These are phyloP conservation scores for Alligator sinensis DNA, from an alignment of 2,113 vertebrate genomes.

Conservation along the genomic window DNA sequence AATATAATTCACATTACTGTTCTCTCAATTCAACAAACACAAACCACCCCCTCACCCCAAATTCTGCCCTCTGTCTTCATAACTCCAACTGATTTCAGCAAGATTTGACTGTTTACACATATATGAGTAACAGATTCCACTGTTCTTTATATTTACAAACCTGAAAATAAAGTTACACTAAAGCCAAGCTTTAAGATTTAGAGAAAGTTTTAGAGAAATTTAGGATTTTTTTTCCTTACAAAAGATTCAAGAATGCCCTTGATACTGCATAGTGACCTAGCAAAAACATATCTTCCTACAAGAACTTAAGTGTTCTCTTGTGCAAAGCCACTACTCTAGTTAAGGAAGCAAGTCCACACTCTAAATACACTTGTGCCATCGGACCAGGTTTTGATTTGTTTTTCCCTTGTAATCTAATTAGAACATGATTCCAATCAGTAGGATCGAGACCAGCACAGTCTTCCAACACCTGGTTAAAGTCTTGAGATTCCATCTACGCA, in stretches of 20 bases:
- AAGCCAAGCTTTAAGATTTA: background rate
- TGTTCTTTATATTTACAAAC: accelerated
- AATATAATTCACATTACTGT: background rate
- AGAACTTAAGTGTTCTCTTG: background rate
- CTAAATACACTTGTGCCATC: background rate
- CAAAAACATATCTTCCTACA: background rate
- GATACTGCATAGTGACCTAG: accelerated
- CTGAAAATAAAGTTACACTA: background rate
- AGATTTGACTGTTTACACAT: too few relatives aligned
- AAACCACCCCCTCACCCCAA: background rate
- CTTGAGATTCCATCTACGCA: background rate
- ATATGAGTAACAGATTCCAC: background rate
- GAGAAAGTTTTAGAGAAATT: background rate
- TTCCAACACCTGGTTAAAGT: background rate
- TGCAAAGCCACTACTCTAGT: too few relatives aligned
- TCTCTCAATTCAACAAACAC: background rate
- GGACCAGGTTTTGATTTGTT: background rate
- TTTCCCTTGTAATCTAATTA: background rate
- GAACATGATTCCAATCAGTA: background rate
- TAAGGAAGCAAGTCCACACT: background rate
- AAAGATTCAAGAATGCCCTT: accelerated
- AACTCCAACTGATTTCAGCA: background rate
- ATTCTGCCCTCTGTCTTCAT: background rate
- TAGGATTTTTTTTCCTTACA: accelerated
- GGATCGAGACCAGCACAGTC: background rate